Evolutionary conservation across 2,797 vertebrate species (phyloP).

Genomic region (Myiotriccus ornatus): DNA sequence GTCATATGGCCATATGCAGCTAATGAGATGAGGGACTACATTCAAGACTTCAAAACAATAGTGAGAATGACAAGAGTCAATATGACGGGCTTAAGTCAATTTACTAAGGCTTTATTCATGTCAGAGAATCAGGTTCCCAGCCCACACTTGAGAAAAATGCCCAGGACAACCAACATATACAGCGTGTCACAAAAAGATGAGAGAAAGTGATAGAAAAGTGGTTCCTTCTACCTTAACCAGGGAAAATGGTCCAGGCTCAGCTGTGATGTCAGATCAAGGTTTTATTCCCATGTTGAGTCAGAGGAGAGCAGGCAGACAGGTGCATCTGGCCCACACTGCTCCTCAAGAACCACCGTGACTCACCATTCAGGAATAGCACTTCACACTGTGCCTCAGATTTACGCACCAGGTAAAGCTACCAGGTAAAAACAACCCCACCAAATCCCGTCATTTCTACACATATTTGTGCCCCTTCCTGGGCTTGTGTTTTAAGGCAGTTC

Average conservation of each 20-base stretch:
- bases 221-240: background rate
- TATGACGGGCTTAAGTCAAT: background rate
- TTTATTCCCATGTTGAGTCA: background rate
- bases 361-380: accelerated
- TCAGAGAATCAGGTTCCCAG: background rate
- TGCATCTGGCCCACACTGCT: background rate
- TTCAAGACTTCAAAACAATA: background rate
- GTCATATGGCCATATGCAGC: background rate
- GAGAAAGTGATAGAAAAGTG: background rate
- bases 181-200: background rate
- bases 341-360: background rate
- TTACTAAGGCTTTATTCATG: background rate
- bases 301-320: background rate
- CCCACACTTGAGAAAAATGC: background rate
- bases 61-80: background rate
- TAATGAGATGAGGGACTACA: background rate
- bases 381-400: background rate
- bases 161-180: background rate
- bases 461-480: background rate
- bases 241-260: background rate
- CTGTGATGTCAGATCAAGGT: background rate
- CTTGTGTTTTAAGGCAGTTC: background rate
- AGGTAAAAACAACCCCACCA: background rate
- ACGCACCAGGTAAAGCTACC: background rate
- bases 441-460: background rate